phyloP scores from a whole-genome alignment of 1,140 invertebrate genomes.

The Neelides sp. region DNA sequence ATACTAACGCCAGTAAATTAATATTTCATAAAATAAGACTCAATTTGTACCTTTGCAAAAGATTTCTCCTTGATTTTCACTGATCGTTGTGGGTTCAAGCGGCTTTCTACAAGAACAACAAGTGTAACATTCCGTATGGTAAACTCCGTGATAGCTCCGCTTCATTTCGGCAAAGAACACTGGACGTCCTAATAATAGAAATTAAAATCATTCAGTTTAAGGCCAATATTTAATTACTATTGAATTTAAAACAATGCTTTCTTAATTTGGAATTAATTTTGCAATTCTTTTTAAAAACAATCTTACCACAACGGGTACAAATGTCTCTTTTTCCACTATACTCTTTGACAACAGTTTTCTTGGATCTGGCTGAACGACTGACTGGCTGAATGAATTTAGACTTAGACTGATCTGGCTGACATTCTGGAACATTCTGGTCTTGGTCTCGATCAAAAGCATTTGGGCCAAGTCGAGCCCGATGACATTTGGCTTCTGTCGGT shows the following conservation, averaged over 20 bases:
- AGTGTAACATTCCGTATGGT: conserved; percentile 15
- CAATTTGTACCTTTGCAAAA: conserved; percentile 24
- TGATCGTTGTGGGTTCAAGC: conserved; percentile 14
- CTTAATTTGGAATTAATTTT: background rate
- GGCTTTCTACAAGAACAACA: conserved; percentile 15
- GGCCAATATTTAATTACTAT: too few species aligned
- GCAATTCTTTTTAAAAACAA: background rate
- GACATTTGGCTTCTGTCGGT: background rate
- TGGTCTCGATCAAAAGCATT: background rate
- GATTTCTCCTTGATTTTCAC: conserved; percentile 17
- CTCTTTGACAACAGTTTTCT: background rate
- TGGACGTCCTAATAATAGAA: conserved; percentile 5
- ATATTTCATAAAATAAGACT: too few species aligned
- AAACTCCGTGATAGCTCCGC: conserved; percentile 9
- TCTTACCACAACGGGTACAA: background rate
- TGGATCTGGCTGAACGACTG: background rate
- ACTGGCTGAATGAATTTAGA: too few species aligned
- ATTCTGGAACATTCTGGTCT: background rate
- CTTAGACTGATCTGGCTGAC: too few species aligned
- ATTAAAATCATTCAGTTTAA: too few species aligned
- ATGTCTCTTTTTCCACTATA: too few species aligned
- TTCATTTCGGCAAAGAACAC: conserved; percentile 17
- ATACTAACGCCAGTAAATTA: too few species aligned
- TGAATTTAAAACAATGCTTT: background rate
- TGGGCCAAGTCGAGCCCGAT: background rate